Evolutionary conservation across 2,888 invertebrate species (phyloP).

Genomic region (Eremobia ochroleuca): DNA sequence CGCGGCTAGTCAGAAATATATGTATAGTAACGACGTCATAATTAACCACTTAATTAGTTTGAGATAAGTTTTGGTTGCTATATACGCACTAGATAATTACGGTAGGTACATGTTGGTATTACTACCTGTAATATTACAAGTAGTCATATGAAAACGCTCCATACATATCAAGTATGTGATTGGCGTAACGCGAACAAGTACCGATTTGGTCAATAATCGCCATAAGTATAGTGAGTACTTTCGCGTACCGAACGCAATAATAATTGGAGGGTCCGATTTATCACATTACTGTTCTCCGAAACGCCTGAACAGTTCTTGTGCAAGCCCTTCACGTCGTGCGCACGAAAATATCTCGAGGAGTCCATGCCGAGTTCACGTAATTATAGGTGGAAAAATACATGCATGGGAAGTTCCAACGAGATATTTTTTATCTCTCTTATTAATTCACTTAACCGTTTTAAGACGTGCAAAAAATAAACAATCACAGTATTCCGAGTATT

Average conservation of each 20-base stretch:
- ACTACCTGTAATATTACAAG: slow-evolving; percentile 27
- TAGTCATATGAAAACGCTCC: slow-evolving; percentile 35
- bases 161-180: slow-evolving; percentile 77
- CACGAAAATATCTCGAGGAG: slow-evolving; percentile 89
- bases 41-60: slow-evolving; percentile 16
- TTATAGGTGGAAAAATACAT: slow-evolving; percentile 89
- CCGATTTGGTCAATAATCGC: slow-evolving; percentile 90
- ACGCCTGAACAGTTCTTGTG: slow-evolving; percentile 88
- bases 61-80: slow-evolving; percentile 7
- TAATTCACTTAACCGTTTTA: slow-evolving; percentile 83
- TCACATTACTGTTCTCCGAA: slow-evolving; percentile 90
- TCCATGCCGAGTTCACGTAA: slow-evolving; percentile 86
- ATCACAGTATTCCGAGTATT: slow-evolving; percentile 73
- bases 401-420: slow-evolving; percentile 84
- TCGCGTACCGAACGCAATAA: slow-evolving; percentile 89
- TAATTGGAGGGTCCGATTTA: slow-evolving; percentile 90
- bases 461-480: slow-evolving; percentile 84
- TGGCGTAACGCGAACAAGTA: slow-evolving; percentile 88
- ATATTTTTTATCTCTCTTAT: slow-evolving; percentile 81
- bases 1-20: too few species aligned
- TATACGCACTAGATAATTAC: not conserved
- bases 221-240: slow-evolving; percentile 88
- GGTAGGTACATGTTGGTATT: slow-evolving; percentile 8
- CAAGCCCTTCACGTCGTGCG: slow-evolving; percentile 89
- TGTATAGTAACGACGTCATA: not conserved